phyloP scores from a whole-genome alignment of 2,113 vertebrate genomes.

The Pluvialis apricaria region DNA sequence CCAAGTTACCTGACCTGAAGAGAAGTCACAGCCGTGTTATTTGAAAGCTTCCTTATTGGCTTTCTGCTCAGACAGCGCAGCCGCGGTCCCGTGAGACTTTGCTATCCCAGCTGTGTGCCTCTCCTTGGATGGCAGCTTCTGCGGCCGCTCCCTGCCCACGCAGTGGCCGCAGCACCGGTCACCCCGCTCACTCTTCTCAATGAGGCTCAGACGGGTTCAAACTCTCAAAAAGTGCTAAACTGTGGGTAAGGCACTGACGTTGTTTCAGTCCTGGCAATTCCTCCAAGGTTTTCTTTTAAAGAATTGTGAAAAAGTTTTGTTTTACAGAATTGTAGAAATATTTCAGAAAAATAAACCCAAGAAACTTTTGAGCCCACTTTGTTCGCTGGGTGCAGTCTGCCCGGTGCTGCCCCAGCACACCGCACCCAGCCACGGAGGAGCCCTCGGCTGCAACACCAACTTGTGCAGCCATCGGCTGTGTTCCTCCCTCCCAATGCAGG shows the following conservation, averaged over 20 bases:
- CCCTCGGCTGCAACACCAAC: background rate
- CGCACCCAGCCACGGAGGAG: background rate
- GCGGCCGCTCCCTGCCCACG: too few species aligned
- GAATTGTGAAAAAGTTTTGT: background rate
- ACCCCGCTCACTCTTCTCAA: background rate
- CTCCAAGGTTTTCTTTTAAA: background rate
- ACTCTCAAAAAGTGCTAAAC: background rate
- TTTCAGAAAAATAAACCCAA: background rate
- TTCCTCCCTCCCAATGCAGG: background rate
- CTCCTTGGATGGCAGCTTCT: too few species aligned
- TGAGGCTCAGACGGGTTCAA: background rate
- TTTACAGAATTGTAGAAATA: background rate
- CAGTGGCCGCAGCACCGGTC: too few species aligned
- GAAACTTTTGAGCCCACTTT: background rate
- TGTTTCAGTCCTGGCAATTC: background rate
- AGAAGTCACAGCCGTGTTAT: too few species aligned
- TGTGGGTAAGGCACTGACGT: background rate
- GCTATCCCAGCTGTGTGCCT: too few species aligned
- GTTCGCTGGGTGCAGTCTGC: too few species aligned
- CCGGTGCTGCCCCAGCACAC: accelerated
- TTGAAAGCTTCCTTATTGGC: too few species aligned
- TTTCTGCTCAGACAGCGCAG: too few species aligned
- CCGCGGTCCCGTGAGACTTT: too few species aligned
- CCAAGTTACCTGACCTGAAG: too few species aligned
- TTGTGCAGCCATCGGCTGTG: background rate